Conservation (phyloP, 2,797 vertebrate genomes). For the Brachyrhaphis roseni region DNA sequence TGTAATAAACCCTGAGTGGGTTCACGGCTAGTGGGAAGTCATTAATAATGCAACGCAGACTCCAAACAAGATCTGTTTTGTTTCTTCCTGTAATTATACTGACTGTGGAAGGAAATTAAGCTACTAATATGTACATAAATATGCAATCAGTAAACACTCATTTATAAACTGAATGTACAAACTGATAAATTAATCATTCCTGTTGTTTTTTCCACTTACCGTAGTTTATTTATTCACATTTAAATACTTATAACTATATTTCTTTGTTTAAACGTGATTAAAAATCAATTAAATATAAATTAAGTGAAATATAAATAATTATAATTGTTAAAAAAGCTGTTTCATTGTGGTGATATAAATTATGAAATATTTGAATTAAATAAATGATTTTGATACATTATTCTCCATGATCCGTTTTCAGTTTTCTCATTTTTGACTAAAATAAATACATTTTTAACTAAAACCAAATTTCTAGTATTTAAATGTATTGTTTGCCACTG, state of each 20-base stretch:
- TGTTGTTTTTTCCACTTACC: not conserved
- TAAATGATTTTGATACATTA: not conserved
- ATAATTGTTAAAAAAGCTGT: not conserved
- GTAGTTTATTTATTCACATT: no score
- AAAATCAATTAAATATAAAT: not conserved
- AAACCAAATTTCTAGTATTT: not conserved
- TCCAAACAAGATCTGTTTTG: constrained; percentile 18
- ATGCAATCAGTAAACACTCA: not conserved
- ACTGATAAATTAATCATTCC: not conserved
- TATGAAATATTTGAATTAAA: not conserved
- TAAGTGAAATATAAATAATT: no score
- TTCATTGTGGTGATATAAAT: not conserved
- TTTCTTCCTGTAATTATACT: constrained; percentile 22
- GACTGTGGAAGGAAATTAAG: constrained; percentile 45
- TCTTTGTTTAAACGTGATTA: not conserved
- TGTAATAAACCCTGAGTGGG: not conserved
- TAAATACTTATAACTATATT: no score
- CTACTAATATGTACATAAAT: not conserved
- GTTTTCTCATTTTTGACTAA: not conserved
- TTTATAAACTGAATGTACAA: not conserved
- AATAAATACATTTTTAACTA: not conserved
- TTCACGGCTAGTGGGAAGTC: not conserved
- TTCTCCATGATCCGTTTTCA: not conserved
- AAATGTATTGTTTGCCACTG: no score
- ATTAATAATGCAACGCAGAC: constrained; percentile 8